phyloP scores from a whole-genome alignment of 1,140 invertebrate genomes.

The Argopecten irradians region DNA sequence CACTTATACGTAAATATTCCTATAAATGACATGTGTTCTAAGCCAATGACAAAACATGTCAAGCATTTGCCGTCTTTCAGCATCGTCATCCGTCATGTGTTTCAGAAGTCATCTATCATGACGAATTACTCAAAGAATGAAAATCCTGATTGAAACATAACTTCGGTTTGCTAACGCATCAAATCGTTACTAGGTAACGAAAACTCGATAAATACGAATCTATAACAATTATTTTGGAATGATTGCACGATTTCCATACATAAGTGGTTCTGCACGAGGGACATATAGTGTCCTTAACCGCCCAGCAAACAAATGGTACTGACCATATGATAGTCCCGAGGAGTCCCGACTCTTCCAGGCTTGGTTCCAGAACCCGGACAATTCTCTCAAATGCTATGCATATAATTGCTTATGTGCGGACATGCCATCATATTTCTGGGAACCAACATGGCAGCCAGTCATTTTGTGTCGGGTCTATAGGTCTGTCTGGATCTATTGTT shows the following conservation, averaged over 20 bases:
- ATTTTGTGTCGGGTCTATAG: background rate
- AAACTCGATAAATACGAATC: too few relatives aligned
- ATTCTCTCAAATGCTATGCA: background rate
- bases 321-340: background rate
- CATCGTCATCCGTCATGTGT: background rate
- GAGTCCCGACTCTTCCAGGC: background rate
- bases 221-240: too few relatives aligned
- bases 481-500: background rate
- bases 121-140: too few relatives aligned
- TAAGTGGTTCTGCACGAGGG: too few relatives aligned
- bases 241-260: too few relatives aligned
- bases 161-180: too few relatives aligned
- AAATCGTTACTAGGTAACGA: too few relatives aligned
- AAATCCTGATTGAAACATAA: too few relatives aligned
- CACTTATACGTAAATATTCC: background rate
- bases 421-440: background rate
- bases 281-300: background rate
- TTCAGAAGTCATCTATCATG: too few relatives aligned
- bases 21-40: background rate
- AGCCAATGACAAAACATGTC: background rate
- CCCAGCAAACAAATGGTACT: background rate
- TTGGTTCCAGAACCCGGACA: background rate
- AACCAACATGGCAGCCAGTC: background rate
- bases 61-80: background rate
- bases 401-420: background rate